These are phyloP conservation scores for Benthochromis sp. DNA, from an alignment of 2,113 vertebrate genomes.

Conservation along the genomic window DNA sequence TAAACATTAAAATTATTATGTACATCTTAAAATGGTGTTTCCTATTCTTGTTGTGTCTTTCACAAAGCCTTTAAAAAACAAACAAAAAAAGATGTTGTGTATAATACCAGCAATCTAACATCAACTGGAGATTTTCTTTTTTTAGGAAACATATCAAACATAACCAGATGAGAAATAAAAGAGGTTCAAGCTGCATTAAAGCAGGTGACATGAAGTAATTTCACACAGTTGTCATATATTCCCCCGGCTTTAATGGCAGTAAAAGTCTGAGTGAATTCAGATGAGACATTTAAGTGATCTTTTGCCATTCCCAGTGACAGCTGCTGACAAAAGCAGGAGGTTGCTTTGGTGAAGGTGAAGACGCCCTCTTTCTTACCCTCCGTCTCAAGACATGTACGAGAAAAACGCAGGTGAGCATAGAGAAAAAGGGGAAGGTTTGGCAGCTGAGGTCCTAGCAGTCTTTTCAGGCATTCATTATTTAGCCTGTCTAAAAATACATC, in stretches of 20 bases:
- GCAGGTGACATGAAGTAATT: background rate
- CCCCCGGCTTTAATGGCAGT: background rate
- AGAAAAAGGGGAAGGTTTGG: conserved; percentile 36
- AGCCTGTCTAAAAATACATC: conserved; percentile 73
- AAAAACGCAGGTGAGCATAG: conserved; percentile 36
- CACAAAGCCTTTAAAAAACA: background rate
- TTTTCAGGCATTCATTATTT: conserved; percentile 75
- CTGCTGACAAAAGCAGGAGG: conserved; percentile 16
- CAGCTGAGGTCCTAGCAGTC: conserved; percentile 58
- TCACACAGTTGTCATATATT: background rate
- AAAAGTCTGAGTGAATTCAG: background rate
- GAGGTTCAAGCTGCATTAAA: background rate
- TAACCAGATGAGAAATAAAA: background rate
- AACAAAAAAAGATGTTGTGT: background rate
- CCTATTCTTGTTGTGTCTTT: fast-evolving
- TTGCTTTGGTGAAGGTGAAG: conserved; percentile 17
- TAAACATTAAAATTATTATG: background rate
- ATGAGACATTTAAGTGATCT: conserved; percentile 7
- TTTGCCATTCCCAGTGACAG: conserved; percentile 18
- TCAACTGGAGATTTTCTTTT: background rate
- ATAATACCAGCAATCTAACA: background rate
- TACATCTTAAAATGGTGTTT: background rate
- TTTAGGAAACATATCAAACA: background rate
- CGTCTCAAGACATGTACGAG: background rate
- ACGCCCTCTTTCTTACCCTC: background rate